Percentiles rank a stretch among this genome's conserved stretches.
Conservation (phyloP, 2,888 invertebrate genomes). For the Latheticus oryzae region DNA sequence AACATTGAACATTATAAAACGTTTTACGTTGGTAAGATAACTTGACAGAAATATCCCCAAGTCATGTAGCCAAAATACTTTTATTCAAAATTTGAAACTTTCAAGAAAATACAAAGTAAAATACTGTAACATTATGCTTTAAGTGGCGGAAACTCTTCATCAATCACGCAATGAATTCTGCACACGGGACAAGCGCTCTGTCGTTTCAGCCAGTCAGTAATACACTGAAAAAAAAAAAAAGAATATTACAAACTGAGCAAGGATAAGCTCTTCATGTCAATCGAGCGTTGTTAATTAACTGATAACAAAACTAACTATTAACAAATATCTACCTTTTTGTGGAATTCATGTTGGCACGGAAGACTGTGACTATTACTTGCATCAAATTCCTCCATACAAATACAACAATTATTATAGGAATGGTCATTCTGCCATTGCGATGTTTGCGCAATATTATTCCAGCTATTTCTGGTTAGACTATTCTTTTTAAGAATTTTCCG, state of each 20-base stretch:
- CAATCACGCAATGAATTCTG: conserved; percentile 29
- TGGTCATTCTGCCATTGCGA: conserved; percentile 27
- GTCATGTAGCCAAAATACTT: no score
- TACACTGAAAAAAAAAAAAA: conserved; percentile 36
- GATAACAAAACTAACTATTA: no score
- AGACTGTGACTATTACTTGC: conserved; percentile 13
- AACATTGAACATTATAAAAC: no score
- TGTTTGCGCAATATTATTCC: conserved; percentile 11
- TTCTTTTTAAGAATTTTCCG: conserved; percentile 24
- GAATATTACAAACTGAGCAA: no score
- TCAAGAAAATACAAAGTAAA: no score
- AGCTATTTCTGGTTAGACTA: conserved; percentile 5
- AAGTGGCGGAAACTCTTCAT: conserved; percentile 27
- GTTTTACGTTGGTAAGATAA: no score
- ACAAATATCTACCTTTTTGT: conserved; percentile 34
- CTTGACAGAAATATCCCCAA: no score
- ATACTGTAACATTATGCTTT: conserved; percentile 12
- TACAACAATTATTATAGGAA: conserved; percentile 24
- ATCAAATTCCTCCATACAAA: conserved; percentile 32
- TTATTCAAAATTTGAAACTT: no score
- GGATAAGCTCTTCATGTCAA: no score
- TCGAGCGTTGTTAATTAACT: no score
- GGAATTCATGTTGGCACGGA: conserved; percentile 34
- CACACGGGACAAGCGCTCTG: conserved; percentile 33
- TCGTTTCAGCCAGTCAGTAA: conserved; percentile 31